Base-by-base conservation (phyloP, 2,113 vertebrate genomes). In the Sclerurus mexicanus region DNA sequence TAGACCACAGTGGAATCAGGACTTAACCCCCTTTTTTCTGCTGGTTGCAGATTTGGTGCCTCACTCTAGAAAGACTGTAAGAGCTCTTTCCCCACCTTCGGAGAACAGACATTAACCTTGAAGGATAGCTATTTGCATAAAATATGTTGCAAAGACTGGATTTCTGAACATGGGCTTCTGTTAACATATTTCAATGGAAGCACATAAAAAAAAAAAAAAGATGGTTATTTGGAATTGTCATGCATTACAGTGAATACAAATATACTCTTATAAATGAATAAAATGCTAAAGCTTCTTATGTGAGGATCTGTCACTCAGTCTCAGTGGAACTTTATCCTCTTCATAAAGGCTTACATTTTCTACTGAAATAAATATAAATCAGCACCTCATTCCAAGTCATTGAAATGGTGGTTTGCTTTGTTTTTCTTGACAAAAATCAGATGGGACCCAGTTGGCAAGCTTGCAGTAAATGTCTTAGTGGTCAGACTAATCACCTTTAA, bases 221-320 rank as follows among this genome's bases (percentile, higher is more conserved):
- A 52, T 59, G 63, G 72, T 89, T 95, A 84, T 95, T 96, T 92
- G 76, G 80, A 93, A 88, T 92, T 92, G 77, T 95, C 95, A 93
- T 4, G 23, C 93, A 75, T 94, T 96, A 90, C 80, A 85, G 80
- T 93, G 95, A 95, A 84, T 94, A 94, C 95, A 95, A 96, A 97
- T 90, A 89, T 83, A 73, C 67, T 93, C 88, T 94, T 93, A 92
- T 72, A 97, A 95, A 95, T 87, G 83, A 97, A 92, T 89, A 89
- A 93, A 96, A 93, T 85, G 40, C 46, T 72, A 96, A 97, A 97
- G 90, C 96, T 85, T 95, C 96, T 96, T 94, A 95, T 50, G 81
- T 59, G 92, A 47, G 55, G 78, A 78, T 94, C 95, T 85, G 93
- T 94, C 96, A 97, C 74, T 96, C 95, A 96, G 92, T 80, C 95